Conservation (phyloP, 2,888 invertebrate genomes). For the Cephus rjabovi region DNA sequence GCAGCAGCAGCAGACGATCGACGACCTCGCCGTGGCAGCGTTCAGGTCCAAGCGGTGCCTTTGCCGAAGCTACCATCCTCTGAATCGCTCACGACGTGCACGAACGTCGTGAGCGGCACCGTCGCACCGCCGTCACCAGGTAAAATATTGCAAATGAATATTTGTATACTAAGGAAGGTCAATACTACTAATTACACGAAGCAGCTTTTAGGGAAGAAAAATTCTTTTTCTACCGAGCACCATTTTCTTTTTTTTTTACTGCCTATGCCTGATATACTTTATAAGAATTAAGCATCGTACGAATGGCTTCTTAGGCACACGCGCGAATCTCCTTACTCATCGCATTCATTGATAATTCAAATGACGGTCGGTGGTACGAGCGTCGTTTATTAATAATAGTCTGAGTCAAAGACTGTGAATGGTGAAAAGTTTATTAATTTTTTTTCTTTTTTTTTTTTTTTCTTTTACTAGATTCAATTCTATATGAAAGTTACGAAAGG, state of each 20-base stretch:
- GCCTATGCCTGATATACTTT: not conserved
- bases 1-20: conserved; percentile 61
- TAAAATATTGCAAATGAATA: conserved; percentile 26
- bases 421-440: not conserved
- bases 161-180: not conserved
- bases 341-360: not conserved
- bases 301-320: not conserved
- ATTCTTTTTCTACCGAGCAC: not conserved
- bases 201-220: not conserved
- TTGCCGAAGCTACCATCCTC: conserved; percentile 63
- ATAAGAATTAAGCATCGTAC: not conserved
- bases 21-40: conserved; percentile 54
- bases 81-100: conserved; percentile 59
- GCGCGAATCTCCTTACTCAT: not conserved
- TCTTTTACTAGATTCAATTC: not conserved
- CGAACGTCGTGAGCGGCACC: conserved; percentile 51
- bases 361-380: not conserved
- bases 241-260: not conserved
- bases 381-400: not conserved
- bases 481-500: not conserved
- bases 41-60: conserved; percentile 49
- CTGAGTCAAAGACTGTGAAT: not conserved
- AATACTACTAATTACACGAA: not conserved
- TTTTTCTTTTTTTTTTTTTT: not conserved
- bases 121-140: conserved; percentile 57